Evolutionary conservation across 2,888 invertebrate genomes (phyloP), one percentile per base, ranked within the genome.

Genomic region (Agapetus fuscipes): DNA sequence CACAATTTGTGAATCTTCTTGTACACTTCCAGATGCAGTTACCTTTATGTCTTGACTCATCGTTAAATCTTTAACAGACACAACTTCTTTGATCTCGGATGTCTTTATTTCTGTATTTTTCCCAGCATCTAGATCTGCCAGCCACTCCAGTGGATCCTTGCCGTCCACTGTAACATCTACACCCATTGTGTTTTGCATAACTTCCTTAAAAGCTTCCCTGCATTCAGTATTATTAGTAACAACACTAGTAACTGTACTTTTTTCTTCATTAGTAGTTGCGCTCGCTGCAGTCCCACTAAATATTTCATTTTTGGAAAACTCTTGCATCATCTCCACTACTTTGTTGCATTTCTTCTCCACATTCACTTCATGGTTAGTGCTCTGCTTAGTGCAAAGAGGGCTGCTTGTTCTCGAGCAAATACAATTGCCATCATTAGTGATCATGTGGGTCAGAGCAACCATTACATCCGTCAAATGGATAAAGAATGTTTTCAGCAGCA

Each of bases 401-500:
- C 34, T 36, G 10, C 28, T 29, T 4, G 34, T 32, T 25, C 28
- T 16, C 1, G 34, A 25, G 17, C 32, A 17, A 13, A 15, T 25
- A 12, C 44, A 59, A 24, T 55, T 52, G 5, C 39, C 27, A n/a
- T 44, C 43, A n/a, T 35, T 35, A 0, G 31, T 38, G 9, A 48
- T 48, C 49, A 61, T 63, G 46, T 62, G 60, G 2, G 66, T 64
- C 33, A 70, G 49, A 11, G 63, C 63, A 4, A 69, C 62, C 66
- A 70, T 67, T 0, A 70, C 62, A 48, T 67, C 66, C 2, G 69
- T 67, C 3, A 70, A 49, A 49, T 69, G 66, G 17, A 67, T 56
- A 36, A 68, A 64, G 51, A 70, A 69, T 2, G 65, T 66, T 54
- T 61, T 62, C 12, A 69, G 48, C 9, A 68, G 49, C 25, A 64